Evolutionary conservation across 1,140 invertebrate species (phyloP), one percentile per base, ranked within the genome.

Genomic region (Teleogryllus occipitalis): DNA sequence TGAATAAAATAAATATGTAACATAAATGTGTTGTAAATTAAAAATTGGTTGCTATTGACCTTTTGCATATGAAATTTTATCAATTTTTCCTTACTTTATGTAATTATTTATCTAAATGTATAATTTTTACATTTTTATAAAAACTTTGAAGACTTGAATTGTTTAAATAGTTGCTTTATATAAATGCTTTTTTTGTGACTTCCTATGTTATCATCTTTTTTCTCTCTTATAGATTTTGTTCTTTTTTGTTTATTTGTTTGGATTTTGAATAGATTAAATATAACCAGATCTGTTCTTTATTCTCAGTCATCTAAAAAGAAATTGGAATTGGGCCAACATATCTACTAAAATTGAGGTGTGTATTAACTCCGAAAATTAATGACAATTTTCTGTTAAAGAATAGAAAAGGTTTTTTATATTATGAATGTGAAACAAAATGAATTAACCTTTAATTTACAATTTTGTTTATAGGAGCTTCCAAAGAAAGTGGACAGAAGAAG

Each of bases 291-390:
- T 39, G 27, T 39, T 72, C 14, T 72, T 72, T 6, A 72, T 72
- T 73, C 84, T 79, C 80, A 84, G 83, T 8, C 92, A 94, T 84
- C 84, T 93, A 3, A 90, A 91, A 81, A 86, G 91, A 8, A 93
- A 93, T 82, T 94, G 93, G 93, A 88, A 87, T 73, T 89, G 87
- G 86, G 83, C 80, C 5, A 80, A 72, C n/a, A 14, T 22, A 7
- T 49, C 48, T 7, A 1, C 77, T 65, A 65, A 65, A 65, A 18
- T 10, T 14, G 54, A 65, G 7, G 54, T 65, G 3, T 7, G 54
- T 65, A 14, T 10, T 39, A 14, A 3, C 54, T 65, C 10, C 54
- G 7, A 18, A 3, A 14, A 65, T 65, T 65, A 65, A 18, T 65
- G 10, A 14, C 10, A 65, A 65, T 14, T 14, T 65, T 65, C 10